Evolutionary conservation across 2,888 invertebrate species (phyloP).

Genomic region (Calameuta filiformis): DNA sequence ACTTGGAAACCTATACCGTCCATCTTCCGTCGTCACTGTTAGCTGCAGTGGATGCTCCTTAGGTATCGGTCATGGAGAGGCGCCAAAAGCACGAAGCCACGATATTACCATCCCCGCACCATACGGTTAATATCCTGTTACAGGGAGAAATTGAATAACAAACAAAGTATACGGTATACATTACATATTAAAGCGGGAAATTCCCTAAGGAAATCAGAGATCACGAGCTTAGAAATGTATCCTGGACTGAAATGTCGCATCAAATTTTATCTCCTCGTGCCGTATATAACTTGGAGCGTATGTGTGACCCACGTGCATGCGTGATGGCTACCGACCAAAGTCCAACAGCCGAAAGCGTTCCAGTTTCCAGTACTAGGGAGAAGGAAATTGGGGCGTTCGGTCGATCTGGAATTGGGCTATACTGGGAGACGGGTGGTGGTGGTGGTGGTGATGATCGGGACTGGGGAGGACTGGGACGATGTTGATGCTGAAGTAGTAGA

Average conservation of each 20-base stretch:
- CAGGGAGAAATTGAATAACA: not conserved
- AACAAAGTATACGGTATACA: not conserved
- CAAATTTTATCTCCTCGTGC: not conserved
- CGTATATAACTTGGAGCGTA: not conserved
- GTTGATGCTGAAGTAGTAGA: not conserved
- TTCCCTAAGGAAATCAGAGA: not conserved
- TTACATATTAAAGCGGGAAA: not conserved
- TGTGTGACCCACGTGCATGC: not conserved
- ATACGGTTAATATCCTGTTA: not conserved
- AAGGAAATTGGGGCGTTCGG: not conserved
- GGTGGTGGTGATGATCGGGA: not conserved
- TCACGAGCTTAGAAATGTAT: not conserved
- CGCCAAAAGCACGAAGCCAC: not conserved
- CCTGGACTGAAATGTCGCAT: not conserved
- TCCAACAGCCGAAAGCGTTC: not conserved
- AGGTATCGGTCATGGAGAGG: not conserved
- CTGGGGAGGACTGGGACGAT: too few relatives aligned
- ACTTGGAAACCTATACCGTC: not conserved
- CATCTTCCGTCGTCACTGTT: not conserved
- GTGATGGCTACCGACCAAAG: not conserved
- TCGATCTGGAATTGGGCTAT: not conserved
- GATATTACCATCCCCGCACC: not conserved
- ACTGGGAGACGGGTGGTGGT: not conserved
- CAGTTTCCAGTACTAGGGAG: not conserved
- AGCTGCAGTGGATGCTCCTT: not conserved